Base-by-base conservation (phyloP, 2,113 vertebrate species). In the Probosciger aterrimus region DNA sequence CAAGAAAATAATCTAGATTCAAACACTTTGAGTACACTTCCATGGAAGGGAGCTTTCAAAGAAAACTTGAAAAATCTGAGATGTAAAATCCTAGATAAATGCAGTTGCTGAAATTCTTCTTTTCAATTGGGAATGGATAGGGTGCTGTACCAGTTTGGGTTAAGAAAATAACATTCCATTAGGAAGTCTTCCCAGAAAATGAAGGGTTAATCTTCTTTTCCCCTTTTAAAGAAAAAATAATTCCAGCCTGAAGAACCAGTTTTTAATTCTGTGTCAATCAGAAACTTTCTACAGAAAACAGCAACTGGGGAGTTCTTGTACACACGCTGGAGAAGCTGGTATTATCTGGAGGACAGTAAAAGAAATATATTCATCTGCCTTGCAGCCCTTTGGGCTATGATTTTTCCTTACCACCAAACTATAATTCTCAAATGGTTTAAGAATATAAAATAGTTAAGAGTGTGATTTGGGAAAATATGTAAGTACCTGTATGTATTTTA, bases 231-330 rank as follows among this genome's bases (percentile, higher is more conserved):
- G 55, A 59, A 79, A 86, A 63, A 55, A 47, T 60, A 75, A 96
- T 88, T 94, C 52, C 69, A 97, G 55, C 82, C 82, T n/a, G 53
- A 86, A 91, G 89, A 96, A 60, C 33, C 18, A 71, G 30, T 52
- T 55, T 60, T 86, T 94, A 93, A 92, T 97, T 91, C 62, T 82
- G 11, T 94, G 82, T 92, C 88, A 84, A 18, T 79, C 92, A 92
- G 80, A 81, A 37, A 62, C 84, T 88, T 96, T 46, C 67, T 89
- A 22, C 67, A 62, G 83, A 94, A 97, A 92, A 86, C 24, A 87
- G 52, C 43, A 63, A 79, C 7, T 65, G 70, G 79, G 84, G 49
- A 71, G 92, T 93, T 89, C 76, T 82, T 88, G 22, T 78, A 78
- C 25, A 75, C 44, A 76, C 63, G 64, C 55, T 47, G 28, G 37